A percentile compares a stretch with the other conserved stretches of the same genome.
phyloP scores from a whole-genome alignment of 2,888 invertebrate genomes.

The Dexiosoma caninum region DNA sequence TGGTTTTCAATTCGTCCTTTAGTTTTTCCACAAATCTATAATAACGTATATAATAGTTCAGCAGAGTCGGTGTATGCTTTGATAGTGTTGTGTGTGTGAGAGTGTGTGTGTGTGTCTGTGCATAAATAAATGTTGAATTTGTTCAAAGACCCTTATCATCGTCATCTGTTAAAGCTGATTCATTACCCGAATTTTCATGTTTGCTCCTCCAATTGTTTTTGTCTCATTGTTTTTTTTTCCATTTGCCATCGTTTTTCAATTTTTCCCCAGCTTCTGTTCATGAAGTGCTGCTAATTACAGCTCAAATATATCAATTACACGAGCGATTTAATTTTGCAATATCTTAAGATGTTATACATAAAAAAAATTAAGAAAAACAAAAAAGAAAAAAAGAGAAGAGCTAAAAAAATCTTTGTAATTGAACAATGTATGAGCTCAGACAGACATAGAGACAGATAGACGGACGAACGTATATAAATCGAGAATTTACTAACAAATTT shows the following conservation, averaged over 20 bases:
- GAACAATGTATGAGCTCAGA: background rate
- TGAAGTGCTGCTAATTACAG: constrained; percentile 67
- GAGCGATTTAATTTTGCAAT: constrained; percentile 66
- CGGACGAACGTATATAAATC: constrained; percentile 14
- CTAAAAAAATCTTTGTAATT: constrained; percentile 32
- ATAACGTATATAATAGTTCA: background rate
- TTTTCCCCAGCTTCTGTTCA: constrained; percentile 44
- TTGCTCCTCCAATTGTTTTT: constrained; percentile 23
- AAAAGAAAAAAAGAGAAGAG: constrained; percentile 9
- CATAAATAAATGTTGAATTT: constrained; percentile 45
- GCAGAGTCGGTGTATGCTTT: background rate
- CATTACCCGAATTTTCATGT: constrained; percentile 43
- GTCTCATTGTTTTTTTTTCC: background rate
- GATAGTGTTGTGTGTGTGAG: background rate
- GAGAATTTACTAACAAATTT: constrained; percentile 38
- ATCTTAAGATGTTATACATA: constrained; percentile 51
- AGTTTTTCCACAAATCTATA: constrained; percentile 30
- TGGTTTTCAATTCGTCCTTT: constrained; percentile 28
- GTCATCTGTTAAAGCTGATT: constrained; percentile 62
- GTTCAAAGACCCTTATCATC: constrained; percentile 62
- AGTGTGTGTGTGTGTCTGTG: background rate
- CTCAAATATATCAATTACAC: constrained; percentile 67
- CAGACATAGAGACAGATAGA: no score
- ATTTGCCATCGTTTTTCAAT: constrained; percentile 21
- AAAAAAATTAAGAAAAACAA: background rate